These are phyloP conservation scores for Eilema sororculum DNA, from an alignment of 2,888 invertebrate genomes.

Conservation along the genomic window DNA sequence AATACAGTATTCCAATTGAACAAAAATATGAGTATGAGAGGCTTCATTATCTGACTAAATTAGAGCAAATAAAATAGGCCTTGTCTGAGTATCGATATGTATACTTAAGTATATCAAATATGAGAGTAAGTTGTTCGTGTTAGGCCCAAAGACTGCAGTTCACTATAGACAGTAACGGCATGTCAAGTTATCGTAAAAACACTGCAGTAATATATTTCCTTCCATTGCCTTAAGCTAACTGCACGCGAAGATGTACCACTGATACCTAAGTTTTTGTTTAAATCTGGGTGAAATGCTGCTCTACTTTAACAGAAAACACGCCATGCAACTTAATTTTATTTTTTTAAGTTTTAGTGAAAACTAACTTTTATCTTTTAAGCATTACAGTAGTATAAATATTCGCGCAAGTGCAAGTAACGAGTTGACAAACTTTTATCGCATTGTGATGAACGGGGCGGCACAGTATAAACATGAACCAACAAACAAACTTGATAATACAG, in stretches of 20 bases:
- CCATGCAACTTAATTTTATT: not conserved
- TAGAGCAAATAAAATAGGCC: too few species aligned
- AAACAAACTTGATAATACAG: too few species aligned
- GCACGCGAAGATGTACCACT: conserved; percentile 46
- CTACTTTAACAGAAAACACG: conserved; percentile 20
- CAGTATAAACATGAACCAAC: not conserved
- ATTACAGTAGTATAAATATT: not conserved
- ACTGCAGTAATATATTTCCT: conserved; percentile 51
- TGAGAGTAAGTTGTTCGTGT: not conserved
- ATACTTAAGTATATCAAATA: not conserved
- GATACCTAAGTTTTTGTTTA: conserved; percentile 32
- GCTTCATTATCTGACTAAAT: not conserved
- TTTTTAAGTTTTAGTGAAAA: not conserved
- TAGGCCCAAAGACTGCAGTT: conserved; percentile 1
- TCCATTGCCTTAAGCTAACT: conserved; percentile 32
- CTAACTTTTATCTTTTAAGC: not conserved
- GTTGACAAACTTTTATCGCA: not conserved
- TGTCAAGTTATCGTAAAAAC: conserved; percentile 42
- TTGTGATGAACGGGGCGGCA: not conserved
- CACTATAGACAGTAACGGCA: conserved; percentile 29
- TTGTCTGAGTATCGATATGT: too few species aligned
- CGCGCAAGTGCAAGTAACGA: not conserved
- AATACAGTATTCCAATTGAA: too few species aligned
- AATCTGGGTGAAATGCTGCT: conserved; percentile 20
- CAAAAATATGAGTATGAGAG: too few species aligned